Percentiles rank a stretch among this genome's conserved stretches.
Evolutionary conservation across 2,113 vertebrate genomes (phyloP).

Genomic region (Crotalus tigris): DNA sequence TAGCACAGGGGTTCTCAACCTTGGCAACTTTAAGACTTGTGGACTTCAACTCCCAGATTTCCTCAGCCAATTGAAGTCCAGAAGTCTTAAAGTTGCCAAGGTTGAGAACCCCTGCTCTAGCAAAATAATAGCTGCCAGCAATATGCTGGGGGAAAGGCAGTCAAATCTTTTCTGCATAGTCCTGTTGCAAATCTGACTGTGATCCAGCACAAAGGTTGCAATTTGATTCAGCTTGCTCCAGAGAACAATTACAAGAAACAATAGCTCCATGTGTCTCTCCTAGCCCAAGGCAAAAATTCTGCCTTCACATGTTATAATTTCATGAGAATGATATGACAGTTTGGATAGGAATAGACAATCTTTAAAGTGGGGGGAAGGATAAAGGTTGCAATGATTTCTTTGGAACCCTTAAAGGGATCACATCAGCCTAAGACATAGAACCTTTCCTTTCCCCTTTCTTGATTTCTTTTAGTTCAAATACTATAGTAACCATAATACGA

Average conservation of each 20-base stretch:
- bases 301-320: background rate
- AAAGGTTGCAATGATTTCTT: background rate
- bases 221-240: conserved; percentile 45
- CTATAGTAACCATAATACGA: background rate
- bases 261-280: conserved; percentile 14
- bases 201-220: conserved; percentile 30
- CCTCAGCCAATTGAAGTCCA: too few relatives aligned
- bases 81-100: too few relatives aligned
- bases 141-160: conserved; percentile 60
- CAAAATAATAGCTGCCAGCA: conserved; percentile 61
- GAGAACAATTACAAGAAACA: conserved; percentile 29
- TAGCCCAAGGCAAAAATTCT: conserved; percentile 4
- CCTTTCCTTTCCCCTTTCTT: background rate
- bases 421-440: background rate
- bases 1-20: conserved; percentile 30
- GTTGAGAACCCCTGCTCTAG: conserved; percentile 25
- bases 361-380: background rate
- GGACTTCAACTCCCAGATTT: too few relatives aligned
- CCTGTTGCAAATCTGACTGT: conserved; percentile 45
- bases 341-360: background rate
- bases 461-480: background rate
- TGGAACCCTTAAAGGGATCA: background rate
- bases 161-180: conserved; percentile 40
- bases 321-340: background rate
- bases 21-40: too few relatives aligned